A percentile compares a stretch with the other conserved stretches of the same genome.
These are phyloP conservation scores for Creontiades dilutus DNA, from an alignment of 2,888 invertebrate species.

Conservation along the genomic window DNA sequence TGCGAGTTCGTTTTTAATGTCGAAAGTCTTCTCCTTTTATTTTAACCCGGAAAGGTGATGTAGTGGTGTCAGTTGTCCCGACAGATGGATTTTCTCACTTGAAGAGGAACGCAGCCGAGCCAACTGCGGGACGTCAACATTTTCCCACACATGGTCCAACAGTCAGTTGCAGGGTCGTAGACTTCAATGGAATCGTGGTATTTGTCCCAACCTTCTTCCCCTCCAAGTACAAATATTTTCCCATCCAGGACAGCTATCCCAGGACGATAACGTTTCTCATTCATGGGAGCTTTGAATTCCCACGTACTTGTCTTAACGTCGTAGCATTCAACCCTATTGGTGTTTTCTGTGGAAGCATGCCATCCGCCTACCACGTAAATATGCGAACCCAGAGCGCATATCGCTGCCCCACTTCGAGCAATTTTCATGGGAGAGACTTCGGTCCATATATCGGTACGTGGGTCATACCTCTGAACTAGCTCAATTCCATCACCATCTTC, in stretches of 20 bases:
- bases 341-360: slow-evolving; percentile 80
- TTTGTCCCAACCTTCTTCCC: slow-evolving; percentile 80
- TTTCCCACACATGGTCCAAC: slow-evolving; percentile 79
- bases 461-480: slow-evolving; percentile 79
- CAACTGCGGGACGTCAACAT: slow-evolving; percentile 80
- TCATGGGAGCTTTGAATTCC: slow-evolving; percentile 79
- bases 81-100: slow-evolving; percentile 76
- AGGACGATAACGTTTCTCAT: slow-evolving; percentile 79
- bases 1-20: neutral
- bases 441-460: slow-evolving; percentile 79
- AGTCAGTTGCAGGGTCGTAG: slow-evolving; percentile 78
- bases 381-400: slow-evolving; percentile 79
- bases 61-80: slow-evolving; percentile 63
- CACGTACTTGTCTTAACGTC: slow-evolving; percentile 79
- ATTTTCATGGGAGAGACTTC: slow-evolving; percentile 79
- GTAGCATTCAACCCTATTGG: slow-evolving; percentile 80
- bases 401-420: slow-evolving; percentile 80
- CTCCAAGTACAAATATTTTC: slow-evolving; percentile 80
- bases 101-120: slow-evolving; percentile 79
- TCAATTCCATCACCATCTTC: slow-evolving; percentile 80
- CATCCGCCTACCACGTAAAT: slow-evolving; percentile 80
- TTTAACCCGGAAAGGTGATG: slow-evolving; percentile 26
- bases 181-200: slow-evolving; percentile 80
- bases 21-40: neutral
- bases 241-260: slow-evolving; percentile 79